Conservation (phyloP, 2,888 invertebrate species). For the Microctonus brassicae region DNA sequence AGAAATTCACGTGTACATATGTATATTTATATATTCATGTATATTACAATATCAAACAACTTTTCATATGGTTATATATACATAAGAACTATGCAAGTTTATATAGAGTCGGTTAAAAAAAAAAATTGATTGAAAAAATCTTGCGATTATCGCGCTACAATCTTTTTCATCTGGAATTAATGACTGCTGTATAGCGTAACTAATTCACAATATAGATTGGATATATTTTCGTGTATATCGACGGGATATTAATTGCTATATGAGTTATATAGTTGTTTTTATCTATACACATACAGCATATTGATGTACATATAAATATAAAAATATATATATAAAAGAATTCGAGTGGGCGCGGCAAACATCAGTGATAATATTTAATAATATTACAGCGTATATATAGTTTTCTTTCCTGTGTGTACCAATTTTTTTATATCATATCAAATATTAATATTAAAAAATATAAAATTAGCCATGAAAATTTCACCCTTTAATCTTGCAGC, state of each 20-base stretch:
- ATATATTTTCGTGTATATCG: conserved; percentile 37
- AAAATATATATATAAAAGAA: too few species aligned
- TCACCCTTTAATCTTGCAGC: too few species aligned
- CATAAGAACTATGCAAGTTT: not conserved
- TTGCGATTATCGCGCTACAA: conserved; percentile 54
- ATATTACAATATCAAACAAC: not conserved
- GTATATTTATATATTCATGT: too few species aligned
- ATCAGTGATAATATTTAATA: too few species aligned
- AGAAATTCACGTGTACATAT: too few species aligned
- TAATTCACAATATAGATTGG: conserved; percentile 46
- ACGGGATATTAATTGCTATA: conserved; percentile 26
- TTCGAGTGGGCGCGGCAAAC: too few species aligned
- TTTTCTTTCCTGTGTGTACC: too few species aligned
- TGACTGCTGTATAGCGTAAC: conserved; percentile 45
- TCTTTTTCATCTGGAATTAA: conserved; percentile 35
- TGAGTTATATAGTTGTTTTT: not conserved
- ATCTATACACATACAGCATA: not conserved
- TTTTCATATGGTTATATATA: not conserved
- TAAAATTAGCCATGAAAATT: too few species aligned
- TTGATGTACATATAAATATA: not conserved
- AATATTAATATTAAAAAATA: too few species aligned
- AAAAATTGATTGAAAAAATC: conserved; percentile 63
- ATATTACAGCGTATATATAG: too few species aligned
- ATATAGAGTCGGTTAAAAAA: conserved; percentile 41
- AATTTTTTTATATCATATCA: too few species aligned